phyloP scores from a whole-genome alignment of 2,797 vertebrate genomes.

The Falco cherrug region DNA sequence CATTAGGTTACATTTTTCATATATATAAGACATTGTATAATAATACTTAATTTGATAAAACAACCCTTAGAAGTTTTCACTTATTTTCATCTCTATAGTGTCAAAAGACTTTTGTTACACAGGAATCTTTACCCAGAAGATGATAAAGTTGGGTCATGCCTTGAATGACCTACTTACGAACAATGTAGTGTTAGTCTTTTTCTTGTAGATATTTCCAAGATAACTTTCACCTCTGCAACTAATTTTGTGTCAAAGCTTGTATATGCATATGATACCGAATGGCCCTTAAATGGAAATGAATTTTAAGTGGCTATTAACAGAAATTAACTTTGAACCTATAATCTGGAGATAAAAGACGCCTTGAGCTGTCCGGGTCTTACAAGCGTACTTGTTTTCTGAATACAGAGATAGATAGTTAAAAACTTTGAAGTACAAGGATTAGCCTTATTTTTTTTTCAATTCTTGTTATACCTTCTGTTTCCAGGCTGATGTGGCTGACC shows the following conservation, averaged over 20 bases:
- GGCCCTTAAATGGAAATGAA: conserved; percentile 32
- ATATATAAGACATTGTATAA: too few relatives aligned
- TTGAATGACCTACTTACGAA: not conserved
- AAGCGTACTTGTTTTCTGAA: not conserved
- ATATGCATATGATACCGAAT: not conserved
- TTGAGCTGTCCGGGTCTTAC: not conserved
- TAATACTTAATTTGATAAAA: not conserved
- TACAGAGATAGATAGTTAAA: not conserved
- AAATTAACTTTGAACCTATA: conserved; percentile 24
- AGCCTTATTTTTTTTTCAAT: not conserved
- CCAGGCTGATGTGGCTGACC: not conserved
- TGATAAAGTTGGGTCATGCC: not conserved
- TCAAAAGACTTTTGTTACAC: not conserved
- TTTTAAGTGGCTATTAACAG: conserved; percentile 23
- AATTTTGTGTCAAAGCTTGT: conserved; percentile 29
- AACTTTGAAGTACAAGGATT: not conserved
- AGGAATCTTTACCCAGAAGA: not conserved
- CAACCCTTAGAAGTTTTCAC: not conserved
- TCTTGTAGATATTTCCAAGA: not conserved
- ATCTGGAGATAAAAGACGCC: not conserved
- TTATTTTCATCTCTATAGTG: not conserved
- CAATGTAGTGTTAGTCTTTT: not conserved
- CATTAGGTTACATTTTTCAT: too few relatives aligned
- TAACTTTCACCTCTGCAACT: conserved; percentile 27
- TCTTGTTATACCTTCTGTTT: not conserved